phyloP scores from a whole-genome alignment of 2,888 invertebrate species.

The Bhutanitis thaidina region DNA sequence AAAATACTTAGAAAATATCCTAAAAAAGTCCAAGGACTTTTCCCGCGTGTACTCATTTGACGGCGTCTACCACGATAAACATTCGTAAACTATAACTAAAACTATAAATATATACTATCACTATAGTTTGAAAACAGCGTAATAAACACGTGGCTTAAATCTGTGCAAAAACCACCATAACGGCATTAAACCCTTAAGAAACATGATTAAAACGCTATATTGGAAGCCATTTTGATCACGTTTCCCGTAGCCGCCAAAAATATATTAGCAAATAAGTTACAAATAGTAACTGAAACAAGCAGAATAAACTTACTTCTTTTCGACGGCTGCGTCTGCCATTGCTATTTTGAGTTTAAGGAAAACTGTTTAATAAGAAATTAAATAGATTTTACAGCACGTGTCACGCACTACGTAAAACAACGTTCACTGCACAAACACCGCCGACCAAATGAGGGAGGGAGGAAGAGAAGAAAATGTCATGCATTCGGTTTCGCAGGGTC shows the following conservation, averaged over 20 bases:
- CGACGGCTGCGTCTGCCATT: constrained; percentile 86
- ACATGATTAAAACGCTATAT: constrained; percentile 31
- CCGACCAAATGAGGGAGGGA: constrained; percentile 72
- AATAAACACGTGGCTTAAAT: constrained; percentile 18
- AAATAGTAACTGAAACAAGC: constrained; percentile 32
- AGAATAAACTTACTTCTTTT: constrained; percentile 82
- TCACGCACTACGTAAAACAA: constrained; percentile 60
- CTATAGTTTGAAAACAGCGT: constrained; percentile 17
- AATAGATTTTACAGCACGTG: constrained; percentile 57
- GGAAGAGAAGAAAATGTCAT: constrained; percentile 62
- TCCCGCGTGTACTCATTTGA: constrained; percentile 59
- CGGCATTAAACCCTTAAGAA: constrained; percentile 33
- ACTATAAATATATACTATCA: constrained; percentile 29
- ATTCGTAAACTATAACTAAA: constrained; percentile 43
- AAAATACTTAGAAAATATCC: not conserved
- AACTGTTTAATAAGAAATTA: constrained; percentile 46
- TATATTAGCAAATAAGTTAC: constrained; percentile 33
- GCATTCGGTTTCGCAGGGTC: constrained; percentile 52
- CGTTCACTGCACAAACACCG: constrained; percentile 74
- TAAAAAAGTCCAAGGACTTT: constrained; percentile 33
- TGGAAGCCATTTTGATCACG: constrained; percentile 82
- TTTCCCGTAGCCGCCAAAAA: constrained; percentile 71
- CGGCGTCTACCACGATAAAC: constrained; percentile 48
- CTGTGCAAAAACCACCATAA: not conserved
- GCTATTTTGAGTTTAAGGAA: constrained; percentile 47